Evolutionary conservation across 2,113 vertebrate genomes (phyloP).

Genomic region (Apeltes quadracus): DNA sequence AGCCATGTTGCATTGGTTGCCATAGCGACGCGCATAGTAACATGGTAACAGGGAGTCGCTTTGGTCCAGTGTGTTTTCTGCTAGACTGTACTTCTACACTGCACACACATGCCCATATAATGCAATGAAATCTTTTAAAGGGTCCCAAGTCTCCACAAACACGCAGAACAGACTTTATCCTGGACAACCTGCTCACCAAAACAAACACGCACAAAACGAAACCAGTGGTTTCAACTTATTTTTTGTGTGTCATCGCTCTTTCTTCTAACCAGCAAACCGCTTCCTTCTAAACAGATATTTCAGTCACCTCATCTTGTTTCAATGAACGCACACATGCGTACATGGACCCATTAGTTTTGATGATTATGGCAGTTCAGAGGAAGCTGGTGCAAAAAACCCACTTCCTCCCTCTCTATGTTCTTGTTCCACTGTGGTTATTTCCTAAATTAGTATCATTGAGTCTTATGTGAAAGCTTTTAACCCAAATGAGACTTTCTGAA

Average conservation of each 20-base stretch:
- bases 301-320: constrained; percentile 24
- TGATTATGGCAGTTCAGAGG: constrained; percentile 44
- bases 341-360: not conserved
- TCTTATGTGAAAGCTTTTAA: constrained; percentile 11
- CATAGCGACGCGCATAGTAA: constrained; percentile 50
- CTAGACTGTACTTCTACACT: not conserved
- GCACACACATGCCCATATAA: not conserved
- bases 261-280: constrained; percentile 56
- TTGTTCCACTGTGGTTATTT: constrained; percentile 49
- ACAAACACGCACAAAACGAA: constrained; percentile 8
- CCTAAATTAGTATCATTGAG: constrained; percentile 43
- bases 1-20: constrained; percentile 57
- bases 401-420: constrained; percentile 16
- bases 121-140: not conserved
- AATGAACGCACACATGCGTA: not conserved
- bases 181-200: not conserved
- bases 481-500: constrained; percentile 42
- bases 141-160: not conserved
- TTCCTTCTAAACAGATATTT: constrained; percentile 44
- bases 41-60: constrained; percentile 25
- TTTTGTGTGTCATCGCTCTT: not conserved
- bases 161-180: not conserved
- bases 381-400: constrained; percentile 2
- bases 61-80: constrained; percentile 21
- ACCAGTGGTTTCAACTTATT: constrained; percentile 21